These are phyloP conservation scores for Serrognathus titanus DNA, from an alignment of 2,888 invertebrate genomes.

Conservation along the genomic window DNA sequence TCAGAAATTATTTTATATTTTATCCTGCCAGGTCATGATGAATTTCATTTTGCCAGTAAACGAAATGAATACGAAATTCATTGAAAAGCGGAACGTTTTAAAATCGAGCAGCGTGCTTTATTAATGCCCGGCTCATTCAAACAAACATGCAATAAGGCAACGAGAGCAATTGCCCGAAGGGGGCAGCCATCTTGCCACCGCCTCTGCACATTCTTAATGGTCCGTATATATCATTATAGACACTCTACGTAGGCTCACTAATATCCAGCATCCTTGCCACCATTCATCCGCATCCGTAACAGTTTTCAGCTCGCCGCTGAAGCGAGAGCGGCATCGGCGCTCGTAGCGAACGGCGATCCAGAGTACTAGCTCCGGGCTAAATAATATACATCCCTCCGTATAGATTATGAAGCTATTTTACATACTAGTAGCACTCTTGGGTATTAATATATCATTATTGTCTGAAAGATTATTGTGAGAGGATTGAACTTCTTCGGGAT, in stretches of 20 bases:
- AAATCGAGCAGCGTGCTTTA: constrained; percentile 7
- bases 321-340: constrained; percentile 14
- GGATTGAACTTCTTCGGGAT: constrained; percentile 22
- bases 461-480: constrained; percentile 38
- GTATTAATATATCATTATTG: constrained; percentile 49
- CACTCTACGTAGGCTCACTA: constrained; percentile 47
- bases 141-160: constrained; percentile 22
- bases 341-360: constrained; percentile 23
- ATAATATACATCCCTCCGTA: constrained; percentile 47
- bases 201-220: constrained; percentile 44
- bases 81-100: not conserved
- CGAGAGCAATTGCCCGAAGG: constrained; percentile 23
- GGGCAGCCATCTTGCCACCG: constrained; percentile 42
- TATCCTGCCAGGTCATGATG: too few relatives aligned
- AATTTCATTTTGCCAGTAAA: too few relatives aligned
- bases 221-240: constrained; percentile 51
- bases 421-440: constrained; percentile 49
- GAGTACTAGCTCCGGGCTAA: constrained; percentile 35
- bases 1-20: too few relatives aligned
- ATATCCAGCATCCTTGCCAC: constrained; percentile 38
- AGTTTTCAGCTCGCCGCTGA: not conserved
- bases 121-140: constrained; percentile 14
- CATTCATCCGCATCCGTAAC: constrained; percentile 21
- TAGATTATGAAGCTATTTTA: constrained; percentile 49
- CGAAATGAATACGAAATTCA: too few relatives aligned